phyloP scores from a whole-genome alignment of 2,797 vertebrate genomes.

The Pitangus sulphuratus region DNA sequence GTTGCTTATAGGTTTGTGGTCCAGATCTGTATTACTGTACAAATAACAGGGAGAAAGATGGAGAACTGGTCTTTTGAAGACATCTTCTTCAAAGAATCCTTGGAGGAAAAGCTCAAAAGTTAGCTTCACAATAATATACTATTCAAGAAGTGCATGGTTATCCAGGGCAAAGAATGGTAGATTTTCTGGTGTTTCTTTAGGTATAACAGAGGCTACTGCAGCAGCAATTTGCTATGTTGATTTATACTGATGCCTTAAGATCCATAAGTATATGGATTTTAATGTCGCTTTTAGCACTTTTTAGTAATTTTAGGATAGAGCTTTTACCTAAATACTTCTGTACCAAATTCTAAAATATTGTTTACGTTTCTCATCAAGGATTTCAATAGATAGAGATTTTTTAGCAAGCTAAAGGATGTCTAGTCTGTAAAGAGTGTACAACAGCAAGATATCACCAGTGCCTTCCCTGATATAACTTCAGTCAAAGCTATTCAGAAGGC shows the following conservation, averaged over 20 bases:
- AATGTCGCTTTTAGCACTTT: no score
- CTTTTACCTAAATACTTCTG: no score
- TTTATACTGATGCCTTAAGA: not conserved
- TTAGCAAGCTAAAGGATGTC: no score
- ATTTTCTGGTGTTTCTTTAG: not conserved
- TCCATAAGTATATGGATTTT: no score
- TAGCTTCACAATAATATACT: not conserved
- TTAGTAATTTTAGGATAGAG: no score
- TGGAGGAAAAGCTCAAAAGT: not conserved
- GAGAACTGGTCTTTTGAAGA: not conserved
- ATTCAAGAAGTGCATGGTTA: not conserved
- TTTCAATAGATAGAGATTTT: no score
- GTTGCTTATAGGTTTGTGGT: not conserved
- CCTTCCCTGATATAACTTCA: no score
- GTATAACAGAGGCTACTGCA: fast-evolving
- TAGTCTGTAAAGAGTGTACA: no score
- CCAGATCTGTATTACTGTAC: not conserved
- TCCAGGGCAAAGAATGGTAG: not conserved
- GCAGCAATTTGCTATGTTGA: not conserved
- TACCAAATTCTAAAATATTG: no score
- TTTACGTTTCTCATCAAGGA: no score
- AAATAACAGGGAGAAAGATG: not conserved
- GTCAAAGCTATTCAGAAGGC: no score
- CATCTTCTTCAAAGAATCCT: not conserved
- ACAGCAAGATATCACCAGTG: no score